A percentile compares a stretch with the other conserved stretches of the same genome.
These are phyloP conservation scores for Connochaetes taurinus DNA, from an alignment of 2,113 vertebrate genomes.

Conservation along the genomic window DNA sequence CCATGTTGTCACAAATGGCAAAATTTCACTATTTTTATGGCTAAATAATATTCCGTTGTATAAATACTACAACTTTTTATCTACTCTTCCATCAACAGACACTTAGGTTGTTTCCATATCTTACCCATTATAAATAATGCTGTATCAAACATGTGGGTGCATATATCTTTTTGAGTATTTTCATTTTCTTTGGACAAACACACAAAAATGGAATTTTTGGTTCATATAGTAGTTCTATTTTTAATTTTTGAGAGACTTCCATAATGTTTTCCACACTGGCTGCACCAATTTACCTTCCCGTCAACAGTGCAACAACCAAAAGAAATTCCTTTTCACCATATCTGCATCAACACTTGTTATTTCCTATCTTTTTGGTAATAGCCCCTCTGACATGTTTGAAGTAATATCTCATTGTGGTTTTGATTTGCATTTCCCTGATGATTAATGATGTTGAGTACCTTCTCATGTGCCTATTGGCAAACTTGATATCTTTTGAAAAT, in stretches of 20 bases:
- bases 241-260: neutral
- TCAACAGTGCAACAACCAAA: neutral
- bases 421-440: neutral
- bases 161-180: neutral
- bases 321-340: neutral
- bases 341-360: neutral
- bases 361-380: neutral
- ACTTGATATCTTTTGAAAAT: neutral
- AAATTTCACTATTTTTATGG: neutral
- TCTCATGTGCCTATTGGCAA: neutral
- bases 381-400: neutral
- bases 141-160: neutral
- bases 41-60: neutral
- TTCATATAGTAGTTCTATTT: neutral
- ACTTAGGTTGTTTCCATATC: neutral
- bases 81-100: neutral
- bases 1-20: neutral
- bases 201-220: neutral
- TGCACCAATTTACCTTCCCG: neutral
- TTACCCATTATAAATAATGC: neutral
- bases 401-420: neutral
- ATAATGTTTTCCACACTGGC: neutral
- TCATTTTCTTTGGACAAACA: neutral
- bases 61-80: neutral
- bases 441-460: neutral